Evolutionary conservation across 2,797 vertebrate genomes (phyloP), one percentile per base, ranked within the genome.

Genomic region (Enteromius paludinosus): DNA sequence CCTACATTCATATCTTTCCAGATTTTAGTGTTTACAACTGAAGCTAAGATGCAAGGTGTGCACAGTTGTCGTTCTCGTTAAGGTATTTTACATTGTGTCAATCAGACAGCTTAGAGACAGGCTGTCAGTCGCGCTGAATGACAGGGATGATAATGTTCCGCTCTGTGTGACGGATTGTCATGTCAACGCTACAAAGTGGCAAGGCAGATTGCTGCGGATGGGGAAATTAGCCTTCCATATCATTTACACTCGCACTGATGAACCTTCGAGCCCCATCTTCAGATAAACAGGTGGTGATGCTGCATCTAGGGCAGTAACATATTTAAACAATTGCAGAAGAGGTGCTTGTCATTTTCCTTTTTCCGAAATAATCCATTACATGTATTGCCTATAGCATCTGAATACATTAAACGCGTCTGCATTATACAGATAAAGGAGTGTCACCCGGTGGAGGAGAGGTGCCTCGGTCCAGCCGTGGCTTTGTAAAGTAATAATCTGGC

Each of bases 81-180:
- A 89, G 83, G 74, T 76, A 72, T 87, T 90, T 88, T 89, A 71
- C 80, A 87, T 70, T 15, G 69, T 89, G 85, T 90, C 83, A 89
- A 78, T 90, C 84, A 71, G 47, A 52, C 75, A 65, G 84, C 64
- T 74, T 71, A 20, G 76, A 65, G 20, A 20, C 52, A 83, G 59
- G 64, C 5, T 82, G 87, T 88, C 77, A 66, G 72, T 28, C 56
- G 2, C 12, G 52, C 72, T 87, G 89, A 91, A 65, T 86, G 90
- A 89, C 89, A 87, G 81, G 62, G 30, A 65, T 82, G 83, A 87
- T 92, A 89, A 87, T 81, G 76, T 68, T 71, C 54, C 30, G 82
- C 68, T 81, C 49, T 25, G 12, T 83, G 73, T 85, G 86, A 89
- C 78, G 66, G 84, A 88, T 87, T 28, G 30, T 84, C 61, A 73